Percentiles rank a stretch among this genome's conserved stretches.
These are phyloP conservation scores for Ammospiza caudacuta DNA, from an alignment of 2,113 vertebrate genomes.

Conservation along the genomic window DNA sequence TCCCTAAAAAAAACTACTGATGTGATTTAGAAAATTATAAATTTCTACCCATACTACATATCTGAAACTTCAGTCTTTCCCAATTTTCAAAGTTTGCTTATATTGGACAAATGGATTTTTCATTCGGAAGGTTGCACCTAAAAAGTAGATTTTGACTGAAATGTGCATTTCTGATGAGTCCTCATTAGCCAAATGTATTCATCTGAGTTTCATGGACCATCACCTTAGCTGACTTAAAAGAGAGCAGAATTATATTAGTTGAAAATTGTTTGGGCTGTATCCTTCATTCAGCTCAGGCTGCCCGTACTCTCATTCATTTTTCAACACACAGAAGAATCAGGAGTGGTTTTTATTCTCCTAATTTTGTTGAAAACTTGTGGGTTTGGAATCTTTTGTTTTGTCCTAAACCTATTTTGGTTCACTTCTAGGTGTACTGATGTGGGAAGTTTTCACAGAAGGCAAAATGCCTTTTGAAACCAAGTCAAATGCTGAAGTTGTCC, in stretches of 20 bases:
- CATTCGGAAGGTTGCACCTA: not conserved
- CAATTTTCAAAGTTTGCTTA: not conserved
- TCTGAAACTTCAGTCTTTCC: not conserved
- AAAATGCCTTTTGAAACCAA: constrained; percentile 84
- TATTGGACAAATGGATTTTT: not conserved
- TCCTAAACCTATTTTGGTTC: not conserved
- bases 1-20: not conserved
- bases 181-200: not conserved
- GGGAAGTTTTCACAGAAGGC: constrained; percentile 90
- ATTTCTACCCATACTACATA: not conserved
- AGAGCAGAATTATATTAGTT: not conserved
- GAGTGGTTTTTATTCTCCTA: not conserved
- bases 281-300: not conserved
- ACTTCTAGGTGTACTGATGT: constrained; percentile 86
- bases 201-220: not conserved
- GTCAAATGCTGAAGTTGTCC: constrained; percentile 83
- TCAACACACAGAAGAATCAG: not conserved
- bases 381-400: not conserved
- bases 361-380: not conserved
- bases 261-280: not conserved
- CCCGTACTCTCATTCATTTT: not conserved
- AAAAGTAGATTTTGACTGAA: not conserved
- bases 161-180: not conserved
- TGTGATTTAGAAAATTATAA: not conserved
- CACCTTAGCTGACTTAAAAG: not conserved